A percentile compares a stretch with the other conserved stretches of the same genome.
Conservation (phyloP, 2,113 vertebrate species). For the Myodes glareolus region DNA sequence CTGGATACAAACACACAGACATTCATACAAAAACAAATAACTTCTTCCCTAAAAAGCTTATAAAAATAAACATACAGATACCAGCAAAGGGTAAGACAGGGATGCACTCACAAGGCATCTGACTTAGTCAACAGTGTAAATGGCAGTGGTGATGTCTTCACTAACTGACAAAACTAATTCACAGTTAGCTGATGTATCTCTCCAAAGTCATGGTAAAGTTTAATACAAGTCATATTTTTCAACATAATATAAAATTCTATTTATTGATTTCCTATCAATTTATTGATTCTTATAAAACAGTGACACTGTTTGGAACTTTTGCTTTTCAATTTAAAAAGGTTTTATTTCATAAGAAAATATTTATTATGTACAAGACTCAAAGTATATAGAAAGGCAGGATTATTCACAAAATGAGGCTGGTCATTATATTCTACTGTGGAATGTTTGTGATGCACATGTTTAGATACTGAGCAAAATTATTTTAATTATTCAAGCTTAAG, state of each 20-base stretch:
- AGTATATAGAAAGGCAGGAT: neutral
- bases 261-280: neutral
- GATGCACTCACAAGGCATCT: slow-evolving; percentile 17
- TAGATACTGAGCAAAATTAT: neutral
- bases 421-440: neutral
- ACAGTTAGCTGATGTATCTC: neutral
- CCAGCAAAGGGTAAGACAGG: neutral
- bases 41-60: neutral
- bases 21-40: slow-evolving; percentile 5
- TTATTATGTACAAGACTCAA: neutral
- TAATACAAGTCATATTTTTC: neutral
- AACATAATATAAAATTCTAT: neutral
- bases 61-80: neutral
- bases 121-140: neutral
- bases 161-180: neutral
- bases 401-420: neutral
- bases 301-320: neutral
- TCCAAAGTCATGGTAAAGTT: neutral
- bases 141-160: neutral
- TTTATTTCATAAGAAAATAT: neutral
- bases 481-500: neutral
- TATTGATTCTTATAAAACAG: neutral
- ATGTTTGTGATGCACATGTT: neutral
- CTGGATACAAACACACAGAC: neutral
- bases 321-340: neutral